Evolutionary conservation across 2,113 vertebrate species (phyloP), one percentile per base, ranked within the genome.

Genomic region (Pithys albifrons): DNA sequence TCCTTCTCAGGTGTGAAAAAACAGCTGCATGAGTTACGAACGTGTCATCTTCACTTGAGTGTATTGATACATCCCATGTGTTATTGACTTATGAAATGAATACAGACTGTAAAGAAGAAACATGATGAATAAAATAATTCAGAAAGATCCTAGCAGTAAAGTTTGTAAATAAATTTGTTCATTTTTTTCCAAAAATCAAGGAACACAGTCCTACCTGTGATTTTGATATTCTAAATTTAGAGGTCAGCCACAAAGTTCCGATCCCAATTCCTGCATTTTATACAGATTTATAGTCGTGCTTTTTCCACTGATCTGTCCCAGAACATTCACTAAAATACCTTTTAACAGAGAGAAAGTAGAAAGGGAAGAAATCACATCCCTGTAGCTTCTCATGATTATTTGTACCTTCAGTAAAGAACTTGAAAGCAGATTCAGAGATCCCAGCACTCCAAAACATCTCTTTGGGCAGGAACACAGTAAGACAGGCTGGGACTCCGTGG

Each of bases 1-100:
- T 85, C 73, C 64, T 58, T 93, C 85, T 93, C 90, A 95, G 88
- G 90, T 97, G 88, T 79, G 80, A 81, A 91, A 74, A 85, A 78
- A 45, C 66, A 91, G 74, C 81, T 82, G 81, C 49, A 29, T 78
- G 71, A 95, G 57, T 93, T 91, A 93, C 78, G 85, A 96, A 74
- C 35, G 14, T 88, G 88, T 76, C 90, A 75, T 97, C 85, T 89
- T 95, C 78, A 54, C 71, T 85, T 83, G 62, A 82, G 41, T 88
- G 19, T n/a, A 37, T 65, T 85, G 69, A 88, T 91, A 85, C 39
- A 45, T 89, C 62, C 88, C 78, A 75, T 89, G 85, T 88, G 78
- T 75, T 93, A 85, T 46, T 88, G 91, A 83, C 41, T 61, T 91
- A 73, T 12, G 46, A 96, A 91, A 81, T 59, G 55, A 85, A 86